A percentile compares a stretch with the other conserved stretches of the same genome.
These are phyloP conservation scores for Spialia ferax DNA, from an alignment of 2,888 invertebrate species.

Conservation along the genomic window DNA sequence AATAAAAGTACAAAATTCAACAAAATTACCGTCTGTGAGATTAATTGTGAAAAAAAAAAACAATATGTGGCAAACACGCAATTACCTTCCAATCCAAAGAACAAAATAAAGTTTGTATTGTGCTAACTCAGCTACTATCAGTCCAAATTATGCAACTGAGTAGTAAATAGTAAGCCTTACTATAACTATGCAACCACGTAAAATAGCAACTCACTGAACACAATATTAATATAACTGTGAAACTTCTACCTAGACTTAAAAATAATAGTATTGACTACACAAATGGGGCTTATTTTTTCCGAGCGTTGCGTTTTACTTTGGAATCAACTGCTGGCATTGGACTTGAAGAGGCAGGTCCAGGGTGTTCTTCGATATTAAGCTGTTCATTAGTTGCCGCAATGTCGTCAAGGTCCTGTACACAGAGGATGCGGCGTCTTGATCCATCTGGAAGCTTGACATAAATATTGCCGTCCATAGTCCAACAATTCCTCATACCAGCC, in stretches of 20 bases:
- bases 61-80: too few species aligned
- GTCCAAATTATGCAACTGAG: too few species aligned
- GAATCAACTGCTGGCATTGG: not conserved
- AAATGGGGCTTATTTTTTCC: not conserved
- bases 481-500: not conserved
- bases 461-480: constrained; percentile 14
- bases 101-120: too few species aligned
- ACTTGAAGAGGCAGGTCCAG: not conserved
- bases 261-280: not conserved
- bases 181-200: too few species aligned
- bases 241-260: not conserved
- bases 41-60: too few species aligned
- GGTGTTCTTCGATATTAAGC: not conserved
- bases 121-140: too few species aligned
- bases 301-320: not conserved
- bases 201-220: not conserved
- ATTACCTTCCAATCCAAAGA: too few species aligned
- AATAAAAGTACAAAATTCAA: too few species aligned
- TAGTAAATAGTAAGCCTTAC: too few species aligned
- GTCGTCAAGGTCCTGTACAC: not conserved
- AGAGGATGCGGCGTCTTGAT: not conserved
- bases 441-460: not conserved
- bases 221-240: not conserved
- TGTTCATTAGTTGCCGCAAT: not conserved
- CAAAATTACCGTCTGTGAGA: too few species aligned